Percentiles rank a stretch among this genome's conserved stretches.
Conservation (phyloP, 37 sponge, comb jelly and placozoan genomes). For the Geodia barretti region DNA sequence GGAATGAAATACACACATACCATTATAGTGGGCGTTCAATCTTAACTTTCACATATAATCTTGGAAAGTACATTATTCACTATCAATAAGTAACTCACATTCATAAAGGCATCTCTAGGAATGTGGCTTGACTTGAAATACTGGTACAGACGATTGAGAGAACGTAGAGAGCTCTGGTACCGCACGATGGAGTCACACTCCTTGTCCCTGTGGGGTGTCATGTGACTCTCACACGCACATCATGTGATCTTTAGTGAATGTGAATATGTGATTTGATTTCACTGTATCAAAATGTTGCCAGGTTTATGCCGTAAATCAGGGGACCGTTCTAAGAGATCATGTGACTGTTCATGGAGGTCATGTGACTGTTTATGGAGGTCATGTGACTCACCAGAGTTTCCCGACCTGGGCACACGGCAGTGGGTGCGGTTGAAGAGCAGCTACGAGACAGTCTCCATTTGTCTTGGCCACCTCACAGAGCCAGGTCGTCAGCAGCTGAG, state of each 20-base stretch:
- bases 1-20: too few relatives aligned
- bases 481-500: conserved; percentile 44
- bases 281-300: too few relatives aligned
- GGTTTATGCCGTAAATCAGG: too few relatives aligned
- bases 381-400: conserved; percentile 23
- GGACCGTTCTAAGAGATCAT: too few relatives aligned
- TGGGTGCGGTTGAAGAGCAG: conserved; percentile 22
- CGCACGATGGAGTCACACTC: conserved; percentile 16
- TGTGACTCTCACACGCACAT: not conserved
- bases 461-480: conserved; percentile 23
- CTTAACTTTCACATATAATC: too few relatives aligned
- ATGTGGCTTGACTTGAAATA: conserved; percentile 8
- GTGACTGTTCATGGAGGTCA: too few relatives aligned
- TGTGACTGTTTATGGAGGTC: too few relatives aligned
- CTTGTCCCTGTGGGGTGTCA: conserved; percentile 29
- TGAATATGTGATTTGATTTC: not conserved
- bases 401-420: conserved; percentile 53
- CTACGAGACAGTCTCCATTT: conserved; percentile 31
- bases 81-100: too few relatives aligned
- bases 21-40: too few relatives aligned
- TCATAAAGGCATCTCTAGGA: conserved; percentile 4
- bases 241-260: too few relatives aligned
- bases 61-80: too few relatives aligned
- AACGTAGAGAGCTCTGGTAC: conserved; percentile 16
- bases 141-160: conserved; percentile 6